A percentile compares a stretch with the other conserved stretches of the same genome.
Conservation (phyloP, 2,888 invertebrate species). For the Lamellibrachia satsuma region DNA sequence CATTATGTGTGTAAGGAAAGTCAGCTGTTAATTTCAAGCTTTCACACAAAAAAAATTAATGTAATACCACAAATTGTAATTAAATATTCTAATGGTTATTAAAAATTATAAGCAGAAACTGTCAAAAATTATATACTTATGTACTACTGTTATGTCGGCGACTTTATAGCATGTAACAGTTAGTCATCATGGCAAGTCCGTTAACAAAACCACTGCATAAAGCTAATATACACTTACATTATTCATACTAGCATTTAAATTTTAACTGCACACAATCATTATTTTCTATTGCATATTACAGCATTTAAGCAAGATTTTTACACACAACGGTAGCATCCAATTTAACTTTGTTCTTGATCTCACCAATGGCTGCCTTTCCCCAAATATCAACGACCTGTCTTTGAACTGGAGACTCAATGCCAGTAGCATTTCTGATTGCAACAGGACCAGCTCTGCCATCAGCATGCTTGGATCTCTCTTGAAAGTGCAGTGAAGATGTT, state of each 20-base stretch:
- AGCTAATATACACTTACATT: background rate
- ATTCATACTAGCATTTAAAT: background rate
- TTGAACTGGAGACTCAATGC: background rate
- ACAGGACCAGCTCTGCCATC: background rate
- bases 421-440: background rate
- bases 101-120: no score
- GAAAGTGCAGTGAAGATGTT: background rate
- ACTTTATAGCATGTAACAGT: no score
- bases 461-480: background rate
- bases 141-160: no score
- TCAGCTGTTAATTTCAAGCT: no score
- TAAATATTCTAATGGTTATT: no score
- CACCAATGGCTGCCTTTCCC: constrained; percentile 45
- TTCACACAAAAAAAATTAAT: no score
- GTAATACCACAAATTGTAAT: no score
- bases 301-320: constrained; percentile 34
- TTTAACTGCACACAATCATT: background rate
- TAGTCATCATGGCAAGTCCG: background rate
- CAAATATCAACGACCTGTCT: constrained; percentile 39
- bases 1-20: no score
- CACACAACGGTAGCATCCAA: background rate
- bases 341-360: constrained; percentile 14
- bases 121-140: no score
- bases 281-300: background rate
- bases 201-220: background rate